Evolutionary conservation across 2,797 vertebrate genomes (phyloP).

Genomic region (Microhierax caerulescens): DNA sequence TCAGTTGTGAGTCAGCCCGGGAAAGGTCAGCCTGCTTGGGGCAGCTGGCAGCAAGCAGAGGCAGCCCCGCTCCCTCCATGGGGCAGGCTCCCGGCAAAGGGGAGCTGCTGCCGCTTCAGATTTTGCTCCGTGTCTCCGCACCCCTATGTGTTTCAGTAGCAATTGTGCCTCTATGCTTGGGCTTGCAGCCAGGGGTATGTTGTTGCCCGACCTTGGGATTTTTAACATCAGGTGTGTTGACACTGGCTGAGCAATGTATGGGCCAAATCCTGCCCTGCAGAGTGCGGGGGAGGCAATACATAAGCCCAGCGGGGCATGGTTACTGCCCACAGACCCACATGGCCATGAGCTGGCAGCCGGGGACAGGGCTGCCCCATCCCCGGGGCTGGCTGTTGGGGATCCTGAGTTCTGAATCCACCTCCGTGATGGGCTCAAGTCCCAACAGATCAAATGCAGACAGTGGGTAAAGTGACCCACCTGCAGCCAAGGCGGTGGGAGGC

Average conservation of each 20-base stretch:
- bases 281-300: fast-evolving
- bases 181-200: fast-evolving
- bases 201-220: background rate
- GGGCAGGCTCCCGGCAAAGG: background rate
- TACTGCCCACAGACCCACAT: background rate
- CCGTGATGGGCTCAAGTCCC: background rate
- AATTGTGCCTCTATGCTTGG: fast-evolving
- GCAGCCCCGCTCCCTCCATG: background rate
- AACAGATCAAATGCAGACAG: fast-evolving
- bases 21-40: background rate
- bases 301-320: background rate
- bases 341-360: fast-evolving
- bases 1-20: background rate
- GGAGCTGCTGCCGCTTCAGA: background rate
- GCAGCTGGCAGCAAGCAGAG: background rate
- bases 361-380: background rate
- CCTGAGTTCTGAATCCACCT: background rate
- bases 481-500: fast-evolving
- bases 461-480: background rate
- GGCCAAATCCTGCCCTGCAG: background rate
- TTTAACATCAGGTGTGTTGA: background rate
- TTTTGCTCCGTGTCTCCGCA: background rate
- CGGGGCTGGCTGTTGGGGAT: background rate
- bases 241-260: fast-evolving
- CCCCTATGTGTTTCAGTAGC: fast-evolving